Percentiles rank a stretch among this genome's conserved stretches.
Conservation (phyloP, 30 jellyfish, hydroid and myxozoan species). For the Clytia hemisphaerica region DNA sequence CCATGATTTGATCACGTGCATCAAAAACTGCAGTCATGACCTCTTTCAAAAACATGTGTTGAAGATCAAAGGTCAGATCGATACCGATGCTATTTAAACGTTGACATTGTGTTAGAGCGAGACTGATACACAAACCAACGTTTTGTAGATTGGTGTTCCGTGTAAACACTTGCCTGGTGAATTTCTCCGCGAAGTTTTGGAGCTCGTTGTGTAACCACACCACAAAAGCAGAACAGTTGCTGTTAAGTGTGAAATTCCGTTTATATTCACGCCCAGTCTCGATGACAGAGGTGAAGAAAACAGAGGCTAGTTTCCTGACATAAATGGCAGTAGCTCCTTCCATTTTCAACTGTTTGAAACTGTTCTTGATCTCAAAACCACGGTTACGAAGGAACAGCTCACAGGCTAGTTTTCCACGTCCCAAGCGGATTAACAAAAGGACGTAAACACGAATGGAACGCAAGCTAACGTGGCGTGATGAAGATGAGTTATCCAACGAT, state of each 20-base stretch:
- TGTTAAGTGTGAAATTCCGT: conserved; percentile 47
- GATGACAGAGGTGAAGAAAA: conserved; percentile 62
- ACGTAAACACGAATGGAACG: conserved; percentile 79
- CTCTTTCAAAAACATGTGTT: conserved; percentile 83
- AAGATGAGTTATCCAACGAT: conserved; percentile 79
- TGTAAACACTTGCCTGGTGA: conserved; percentile 87
- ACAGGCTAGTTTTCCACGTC: conserved; percentile 83
- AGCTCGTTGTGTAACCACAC: conserved; percentile 93
- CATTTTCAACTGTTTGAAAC: conserved; percentile 84
- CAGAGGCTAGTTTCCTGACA: conserved; percentile 73
- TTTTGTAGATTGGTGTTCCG: conserved; percentile 70
- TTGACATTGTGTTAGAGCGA: conserved; percentile 62
- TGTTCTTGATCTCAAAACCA: conserved; percentile 79
- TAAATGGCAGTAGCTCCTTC: conserved; percentile 89
- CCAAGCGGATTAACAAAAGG: conserved; percentile 72
- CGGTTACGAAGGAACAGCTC: conserved; percentile 78
- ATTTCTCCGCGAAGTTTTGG: conserved; percentile 66
- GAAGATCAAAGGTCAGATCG: conserved; percentile 83
- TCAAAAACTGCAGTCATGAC: conserved; percentile 81
- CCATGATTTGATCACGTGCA: conserved; percentile 80
- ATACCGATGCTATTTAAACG: conserved; percentile 56
- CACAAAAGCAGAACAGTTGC: conserved; percentile 78
- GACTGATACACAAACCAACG: conserved; percentile 71
- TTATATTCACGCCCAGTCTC: conserved; percentile 86
- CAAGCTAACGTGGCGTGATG: conserved; percentile 85